Evolutionary conservation across 2,797 vertebrate genomes (phyloP), one percentile per base, ranked within the genome.

Genomic region (Phalanger gymnotis): DNA sequence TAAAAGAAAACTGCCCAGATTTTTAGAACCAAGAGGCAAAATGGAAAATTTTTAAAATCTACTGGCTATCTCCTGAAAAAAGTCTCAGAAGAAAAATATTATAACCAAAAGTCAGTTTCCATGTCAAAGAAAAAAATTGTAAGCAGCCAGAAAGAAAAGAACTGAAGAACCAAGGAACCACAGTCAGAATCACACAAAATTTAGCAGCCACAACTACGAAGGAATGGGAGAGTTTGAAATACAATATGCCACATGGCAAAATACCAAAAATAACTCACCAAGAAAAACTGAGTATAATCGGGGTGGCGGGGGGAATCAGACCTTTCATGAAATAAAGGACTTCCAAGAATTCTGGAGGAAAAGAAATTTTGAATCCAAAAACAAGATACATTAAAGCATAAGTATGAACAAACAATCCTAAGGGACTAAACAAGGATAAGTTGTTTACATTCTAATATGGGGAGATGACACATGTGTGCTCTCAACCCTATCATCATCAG

Each of bases 221-320:
- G 22, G 22, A 11, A 81, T 47, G 22, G 73, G 22, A 81, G 40
- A 81, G 40, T 27, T 81, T 73, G 34, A 14, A 73, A 73, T 73
- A 66, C 4, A 66, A 66, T 40, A n/a, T 27, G 19, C 4, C 73
- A 47, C 19, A 47, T 81, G 73, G 22, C 22, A 47, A 81, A 81
- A 0, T 81, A 81, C 22, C 73, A 81, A 81, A 22, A 47, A 81
- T 81, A 47, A 25, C 40, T 81, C 7, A 47, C 31, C 30, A 14
- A 66, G 58, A 12, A 66, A 66, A 66, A 66, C 31, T 66, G 31
- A 34, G 58, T 16, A n/a, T 66, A 34, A 34, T 66, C 4, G 13
- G 56, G 56, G 56, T 7, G 7, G 1, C 0, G 4, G 4, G 31
- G 4, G 9, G 14, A 19, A 16, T 16, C 4, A 2, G n/a, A 47